Conservation (phyloP, 2,888 invertebrate species). For the Drosophila yooni region DNA sequence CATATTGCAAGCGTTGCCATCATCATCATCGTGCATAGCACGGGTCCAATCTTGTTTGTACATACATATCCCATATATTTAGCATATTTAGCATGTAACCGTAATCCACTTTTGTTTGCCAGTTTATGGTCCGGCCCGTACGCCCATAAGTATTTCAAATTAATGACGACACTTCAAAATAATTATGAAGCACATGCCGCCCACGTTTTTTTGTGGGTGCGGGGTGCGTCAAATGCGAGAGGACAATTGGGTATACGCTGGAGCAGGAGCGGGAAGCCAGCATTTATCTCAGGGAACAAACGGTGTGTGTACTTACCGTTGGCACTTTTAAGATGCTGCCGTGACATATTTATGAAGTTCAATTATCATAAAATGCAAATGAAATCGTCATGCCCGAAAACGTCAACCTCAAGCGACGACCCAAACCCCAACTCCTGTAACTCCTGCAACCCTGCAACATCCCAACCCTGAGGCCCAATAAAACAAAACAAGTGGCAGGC, state of each 20-base stretch:
- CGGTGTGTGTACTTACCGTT: constrained; percentile 73
- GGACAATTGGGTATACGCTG: constrained; percentile 2
- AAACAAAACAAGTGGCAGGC: constrained; percentile 69
- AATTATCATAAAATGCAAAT: constrained; percentile 82
- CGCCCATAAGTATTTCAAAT: constrained; percentile 79
- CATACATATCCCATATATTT: constrained; percentile 44
- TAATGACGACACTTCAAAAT: constrained; percentile 79
- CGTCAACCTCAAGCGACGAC: constrained; percentile 67
- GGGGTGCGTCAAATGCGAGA: constrained; percentile 5
- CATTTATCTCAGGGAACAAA: constrained; percentile 65
- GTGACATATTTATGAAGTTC: constrained; percentile 82
- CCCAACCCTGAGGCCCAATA: constrained; percentile 64
- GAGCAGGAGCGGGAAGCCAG: constrained; percentile 14
- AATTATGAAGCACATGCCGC: constrained; percentile 77
- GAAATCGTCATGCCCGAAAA: constrained; percentile 81
- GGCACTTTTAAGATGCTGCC: constrained; percentile 79
- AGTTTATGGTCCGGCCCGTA: constrained; percentile 65
- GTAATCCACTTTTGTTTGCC: constrained; percentile 67
- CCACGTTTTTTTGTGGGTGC: constrained; percentile 4
- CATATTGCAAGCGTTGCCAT: constrained; percentile 6
- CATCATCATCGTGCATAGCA: not conserved
- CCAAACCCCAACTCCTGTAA: constrained; percentile 1
- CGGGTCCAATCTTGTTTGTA: constrained; percentile 23
- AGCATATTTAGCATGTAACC: constrained; percentile 74
- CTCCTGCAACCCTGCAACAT: not conserved